A percentile compares a stretch with the other conserved stretches of the same genome.
phyloP scores from a whole-genome alignment of 2,113 vertebrate genomes.

The Rhagologus leucostigma region DNA sequence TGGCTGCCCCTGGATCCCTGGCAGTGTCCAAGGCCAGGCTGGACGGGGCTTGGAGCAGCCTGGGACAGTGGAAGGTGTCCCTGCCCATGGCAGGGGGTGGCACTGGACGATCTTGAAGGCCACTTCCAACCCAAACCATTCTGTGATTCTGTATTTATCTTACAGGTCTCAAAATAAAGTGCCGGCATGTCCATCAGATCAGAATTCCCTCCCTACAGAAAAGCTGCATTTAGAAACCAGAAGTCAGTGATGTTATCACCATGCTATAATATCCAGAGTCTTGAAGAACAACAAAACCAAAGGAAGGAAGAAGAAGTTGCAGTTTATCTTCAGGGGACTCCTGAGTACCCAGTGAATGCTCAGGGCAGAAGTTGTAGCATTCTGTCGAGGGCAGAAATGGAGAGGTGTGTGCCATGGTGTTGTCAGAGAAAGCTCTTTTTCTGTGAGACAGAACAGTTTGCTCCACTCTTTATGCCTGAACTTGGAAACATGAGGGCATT shows the following conservation, averaged over 20 bases:
- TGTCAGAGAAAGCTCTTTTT: background rate
- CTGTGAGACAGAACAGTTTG: background rate
- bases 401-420: background rate
- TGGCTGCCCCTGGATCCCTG: background rate
- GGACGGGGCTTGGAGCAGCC: accelerated
- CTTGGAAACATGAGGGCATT: background rate
- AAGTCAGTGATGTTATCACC: background rate
- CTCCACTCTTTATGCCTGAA: background rate
- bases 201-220: background rate
- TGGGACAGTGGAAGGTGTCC: background rate
- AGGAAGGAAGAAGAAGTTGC: background rate
- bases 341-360: background rate
- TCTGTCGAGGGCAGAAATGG: background rate
- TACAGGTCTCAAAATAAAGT: background rate
- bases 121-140: background rate
- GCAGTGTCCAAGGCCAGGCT: background rate
- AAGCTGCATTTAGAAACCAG: background rate
- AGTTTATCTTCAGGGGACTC: background rate
- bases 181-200: background rate
- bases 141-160: background rate
- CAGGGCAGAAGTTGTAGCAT: background rate
- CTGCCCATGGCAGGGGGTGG: background rate
- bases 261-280: background rate
- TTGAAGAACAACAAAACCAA: background rate
- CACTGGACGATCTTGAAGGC: background rate